A percentile compares a stretch with the other conserved stretches of the same genome.
These are phyloP conservation scores for Cebidichthys violaceus DNA, from an alignment of 2,113 vertebrate species.

Conservation along the genomic window DNA sequence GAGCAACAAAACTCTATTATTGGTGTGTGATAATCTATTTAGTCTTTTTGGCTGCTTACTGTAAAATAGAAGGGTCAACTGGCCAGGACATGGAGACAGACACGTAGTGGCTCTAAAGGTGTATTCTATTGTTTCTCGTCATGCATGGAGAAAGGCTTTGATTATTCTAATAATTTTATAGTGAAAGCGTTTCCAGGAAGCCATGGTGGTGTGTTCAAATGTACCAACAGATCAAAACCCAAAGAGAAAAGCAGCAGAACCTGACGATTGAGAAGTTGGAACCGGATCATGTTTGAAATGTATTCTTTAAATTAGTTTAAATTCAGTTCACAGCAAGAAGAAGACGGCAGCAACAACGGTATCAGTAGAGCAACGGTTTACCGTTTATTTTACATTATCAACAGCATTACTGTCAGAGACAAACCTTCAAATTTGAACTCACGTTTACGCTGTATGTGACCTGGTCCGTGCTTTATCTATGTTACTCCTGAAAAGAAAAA, in stretches of 20 bases:
- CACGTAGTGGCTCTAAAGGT: background rate
- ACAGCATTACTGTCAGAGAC: background rate
- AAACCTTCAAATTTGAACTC: background rate
- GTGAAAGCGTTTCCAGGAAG: background rate
- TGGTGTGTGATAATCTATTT: conserved; percentile 35
- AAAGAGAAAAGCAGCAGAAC: background rate
- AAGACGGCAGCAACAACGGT: background rate
- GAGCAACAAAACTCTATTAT: conserved; percentile 8
- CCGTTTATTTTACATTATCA: background rate
- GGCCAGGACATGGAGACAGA: background rate
- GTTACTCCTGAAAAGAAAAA: background rate
- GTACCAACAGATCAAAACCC: background rate
- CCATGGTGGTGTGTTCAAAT: too few species aligned
- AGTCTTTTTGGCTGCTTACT: conserved; percentile 12
- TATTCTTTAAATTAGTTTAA: background rate
- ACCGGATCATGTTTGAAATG: background rate
- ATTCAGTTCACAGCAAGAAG: too few species aligned
- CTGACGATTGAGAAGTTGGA: background rate
- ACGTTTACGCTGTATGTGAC: background rate
- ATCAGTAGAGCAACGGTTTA: background rate
- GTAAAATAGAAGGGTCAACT: conserved; percentile 12
- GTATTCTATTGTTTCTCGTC: background rate
- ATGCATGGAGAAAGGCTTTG: background rate
- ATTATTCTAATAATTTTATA: background rate
- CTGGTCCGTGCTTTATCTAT: conserved; percentile 1